Base-by-base conservation (phyloP, 35 echinoderm and acorn worm species). In the Heliocidaris tuberculata region DNA sequence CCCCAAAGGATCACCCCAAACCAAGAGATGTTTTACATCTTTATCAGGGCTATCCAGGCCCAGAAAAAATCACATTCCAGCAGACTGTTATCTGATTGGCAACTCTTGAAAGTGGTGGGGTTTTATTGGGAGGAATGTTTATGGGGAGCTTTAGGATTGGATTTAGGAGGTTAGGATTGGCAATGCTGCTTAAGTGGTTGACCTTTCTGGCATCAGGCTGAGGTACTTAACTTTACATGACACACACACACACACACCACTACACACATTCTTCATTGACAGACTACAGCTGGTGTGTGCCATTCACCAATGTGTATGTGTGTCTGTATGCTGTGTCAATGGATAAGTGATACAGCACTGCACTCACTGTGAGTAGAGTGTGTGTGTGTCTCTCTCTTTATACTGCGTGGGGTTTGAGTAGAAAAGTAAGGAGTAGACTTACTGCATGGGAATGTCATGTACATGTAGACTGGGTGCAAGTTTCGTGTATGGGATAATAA, bases 181-280 rank as follows among this genome's bases (percentile, higher is more conserved):
- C 91, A 93, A 93, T 48, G 50, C 19, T 93, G 91, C 91, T 93
- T 93, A 93, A 93, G 91, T 93, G 91, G 91, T 59, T 93, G 91
- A 93, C 91, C 91, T 93, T 93, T 93, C 13, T 93, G 91, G 48
- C 91, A 50, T 54, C 29, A 93, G 49, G 31, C 91, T 35, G 29
- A 59, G 35, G 91, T 59, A 93, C 91, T 93, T 93, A 93, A 93
- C 91, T 93, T 93, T 27, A 89, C 87, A 89, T 89, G 87, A 93
- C 91, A 93, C 27, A 29, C 90, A 93, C 87, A n/a, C n/a, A 89
- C 65, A 78, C n/a, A n/a, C n/a, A n/a, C n/a, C 61, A 13, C 65
- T 6, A 42, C 35, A 42, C 35, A 42, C 21, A 89, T 78, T 78
- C 65, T 24, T 78, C 65, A 24, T n/a, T 78, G 65, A 78, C 65